Evolutionary conservation across 2,113 vertebrate genomes (phyloP).

Genomic region (Rhinoderma darwinii): DNA sequence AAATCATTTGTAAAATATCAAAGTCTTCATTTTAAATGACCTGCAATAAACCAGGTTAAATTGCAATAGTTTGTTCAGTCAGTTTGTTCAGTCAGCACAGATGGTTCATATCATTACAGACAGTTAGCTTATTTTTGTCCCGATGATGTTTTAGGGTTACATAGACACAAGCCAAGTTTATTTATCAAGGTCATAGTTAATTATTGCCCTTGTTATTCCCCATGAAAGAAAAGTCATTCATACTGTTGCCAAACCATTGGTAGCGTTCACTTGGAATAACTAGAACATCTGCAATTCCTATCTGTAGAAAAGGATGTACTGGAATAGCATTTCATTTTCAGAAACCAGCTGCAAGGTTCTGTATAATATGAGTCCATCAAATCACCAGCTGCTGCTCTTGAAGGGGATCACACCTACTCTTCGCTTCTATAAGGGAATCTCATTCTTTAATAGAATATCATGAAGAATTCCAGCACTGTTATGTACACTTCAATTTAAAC

Average conservation of each 20-base stretch:
- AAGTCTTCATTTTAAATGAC: conserved; percentile 60
- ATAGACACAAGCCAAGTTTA: conserved; percentile 56
- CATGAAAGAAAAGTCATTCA: conserved; percentile 36
- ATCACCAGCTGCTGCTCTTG: conserved; percentile 28
- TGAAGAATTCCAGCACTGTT: neutral
- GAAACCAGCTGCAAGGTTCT: conserved; percentile 49
- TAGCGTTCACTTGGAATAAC: conserved; percentile 35
- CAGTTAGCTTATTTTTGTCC: conserved; percentile 55
- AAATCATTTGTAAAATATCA: conserved; percentile 60
- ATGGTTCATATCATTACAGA: conserved; percentile 64
- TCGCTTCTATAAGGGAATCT: neutral
- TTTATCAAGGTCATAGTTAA: conserved; percentile 50
- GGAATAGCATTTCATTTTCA: conserved; percentile 10
- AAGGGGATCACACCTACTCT: conserved; percentile 31
- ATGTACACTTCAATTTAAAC: neutral
- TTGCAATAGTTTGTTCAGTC: conserved; percentile 49
- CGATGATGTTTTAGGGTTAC: conserved; percentile 56
- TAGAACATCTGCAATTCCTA: conserved; percentile 44
- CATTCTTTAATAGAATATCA: conserved; percentile 5
- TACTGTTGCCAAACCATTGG: conserved; percentile 6
- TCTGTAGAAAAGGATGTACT: conserved; percentile 10
- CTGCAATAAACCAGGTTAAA: conserved; percentile 54
- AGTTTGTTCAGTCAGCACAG: conserved; percentile 29
- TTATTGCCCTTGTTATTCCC: conserved; percentile 46
- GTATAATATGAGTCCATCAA: conserved; percentile 31